These are phyloP conservation scores for Thymelicus lineola DNA, from an alignment of 2,888 invertebrate species.

Conservation along the genomic window DNA sequence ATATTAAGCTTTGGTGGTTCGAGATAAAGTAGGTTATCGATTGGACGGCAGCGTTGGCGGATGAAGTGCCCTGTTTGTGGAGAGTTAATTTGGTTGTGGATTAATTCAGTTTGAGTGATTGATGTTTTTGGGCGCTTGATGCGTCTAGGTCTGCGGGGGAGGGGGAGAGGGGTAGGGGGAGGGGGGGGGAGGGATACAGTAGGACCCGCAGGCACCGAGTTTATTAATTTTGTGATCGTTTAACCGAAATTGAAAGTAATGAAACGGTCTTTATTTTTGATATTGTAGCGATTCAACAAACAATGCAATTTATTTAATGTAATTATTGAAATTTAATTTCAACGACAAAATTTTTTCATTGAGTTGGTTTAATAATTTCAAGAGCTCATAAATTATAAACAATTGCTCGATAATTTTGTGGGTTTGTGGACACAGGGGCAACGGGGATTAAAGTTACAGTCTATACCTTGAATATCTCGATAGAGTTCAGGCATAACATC, in stretches of 20 bases:
- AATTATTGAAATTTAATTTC: too few relatives aligned
- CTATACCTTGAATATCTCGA: too few relatives aligned
- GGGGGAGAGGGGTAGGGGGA: background rate
- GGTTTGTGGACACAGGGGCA: too few relatives aligned
- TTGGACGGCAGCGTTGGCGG: conserved; percentile 51
- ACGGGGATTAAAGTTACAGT: too few relatives aligned
- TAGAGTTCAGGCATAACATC: too few relatives aligned
- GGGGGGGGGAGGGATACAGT: background rate
- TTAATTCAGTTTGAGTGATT: conserved; percentile 81
- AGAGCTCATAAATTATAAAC: too few relatives aligned
- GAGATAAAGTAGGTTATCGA: conserved; percentile 50
- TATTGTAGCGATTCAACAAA: conserved; percentile 2
- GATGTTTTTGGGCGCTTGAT: conserved; percentile 74
- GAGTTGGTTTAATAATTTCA: background rate
- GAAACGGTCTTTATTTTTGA: conserved; percentile 20
- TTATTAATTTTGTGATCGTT: conserved; percentile 37
- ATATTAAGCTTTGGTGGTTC: conserved; percentile 49
- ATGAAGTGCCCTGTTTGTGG: conserved; percentile 65
- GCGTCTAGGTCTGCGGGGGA: conserved; percentile 50
- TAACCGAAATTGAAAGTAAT: conserved; percentile 35
- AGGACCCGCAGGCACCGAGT: conserved; percentile 15
- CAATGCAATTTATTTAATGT: background rate
- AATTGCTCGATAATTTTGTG: too few relatives aligned
- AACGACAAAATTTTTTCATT: too few relatives aligned
- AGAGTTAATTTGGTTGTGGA: conserved; percentile 82